Base-by-base conservation (phyloP, 1,140 invertebrate species). In the Musca domestica region DNA sequence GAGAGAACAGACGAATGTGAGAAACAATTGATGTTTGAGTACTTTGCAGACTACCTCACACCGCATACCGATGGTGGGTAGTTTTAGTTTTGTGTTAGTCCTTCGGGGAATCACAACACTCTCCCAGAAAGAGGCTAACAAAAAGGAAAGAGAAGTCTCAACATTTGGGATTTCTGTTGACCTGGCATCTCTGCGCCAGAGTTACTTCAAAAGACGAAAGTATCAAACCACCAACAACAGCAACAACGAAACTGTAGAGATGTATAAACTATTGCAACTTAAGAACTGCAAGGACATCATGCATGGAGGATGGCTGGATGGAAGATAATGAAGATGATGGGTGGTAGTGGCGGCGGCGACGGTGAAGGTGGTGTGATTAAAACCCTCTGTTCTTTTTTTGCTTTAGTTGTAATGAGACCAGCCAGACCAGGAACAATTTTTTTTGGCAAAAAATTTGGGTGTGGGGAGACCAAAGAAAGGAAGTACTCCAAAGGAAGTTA, bases 231-330 rank as follows among this genome's bases (percentile, higher is more conserved):
- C n/a, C n/a, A n/a, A n/a, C n/a, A n/a, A n/a, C 34, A 41, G 34
- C 34, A 41, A 12, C 34, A 41, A 12, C 4, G 12, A 41, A 41
- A n/a, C 34, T 7, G 34, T 41, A 41, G 34, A 41, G 10, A 41
- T 41, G 34, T 41, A 41, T 41, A 51, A 51, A 51, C 48, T 61
- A 61, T 27, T 61, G 56, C 56, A 61, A 34, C 56, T 61, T 61
- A 61, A 34, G 56, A 61, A 61, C n/a, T 61, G 56, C 56, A 61
- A 61, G 12, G 56, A 34, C 56, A 30, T 27, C 17, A 61, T 61
- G 56, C 56, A 61, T 41, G 34, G 34, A 41, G 34, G 10, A 41
- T 41, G 34, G 34, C 6, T 30, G 27, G 34, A 9, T 41, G 34
- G 34, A 41, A 41, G 34, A 41, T 30, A 41, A 41, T 41, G 34